Evolutionary conservation across 1,140 invertebrate species (phyloP), one percentile per base, ranked within the genome.

Genomic region (Artemia franciscana): DNA sequence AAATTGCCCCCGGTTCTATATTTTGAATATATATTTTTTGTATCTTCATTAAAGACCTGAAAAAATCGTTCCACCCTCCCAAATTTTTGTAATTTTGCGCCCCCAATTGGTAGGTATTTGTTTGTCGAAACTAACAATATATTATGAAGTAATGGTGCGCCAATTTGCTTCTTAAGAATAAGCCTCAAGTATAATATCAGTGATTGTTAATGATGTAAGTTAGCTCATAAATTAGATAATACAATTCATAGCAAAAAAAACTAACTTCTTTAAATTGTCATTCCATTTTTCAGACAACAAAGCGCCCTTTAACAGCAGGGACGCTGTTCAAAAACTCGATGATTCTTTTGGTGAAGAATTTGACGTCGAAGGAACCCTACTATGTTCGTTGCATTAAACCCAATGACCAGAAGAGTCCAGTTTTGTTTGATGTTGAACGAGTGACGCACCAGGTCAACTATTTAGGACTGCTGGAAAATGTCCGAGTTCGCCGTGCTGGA

Each of bases 311-410:
- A 25, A 96, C 91, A 0, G 91, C 91, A 26, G 91, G 89, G 26
- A 89, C 88, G 1, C 75, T 93, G 28, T 98, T 98, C 78, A 89
- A 91, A 71, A 89, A 84, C 68, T 96, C 92, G 2, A 96, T 98
- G 85, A 77, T 86, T 60, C 82, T 85, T 26, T 76, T 98, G 24
- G 88, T 95, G 2, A 80, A 86, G 59, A 93, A 88, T 59, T 74
- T 98, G 66, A 81, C 83, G 7, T 85, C 81, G 70, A 95, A 95
- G 76, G 90, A 93, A 69, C 91, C 93, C 1, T 93, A 91, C 75
- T 96, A 96, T 75, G 88, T 96, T n/a, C 80, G 92, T 57, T 95
- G 91, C 71, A 71, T 69, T 67, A 97, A 97, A 72, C 91, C 92
- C 9, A 96, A 96, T 72, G 88, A 94, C 68, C 78, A 86, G 5